phyloP scores from a whole-genome alignment of 2,797 vertebrate species.

The Scyliorhinus canicula region DNA sequence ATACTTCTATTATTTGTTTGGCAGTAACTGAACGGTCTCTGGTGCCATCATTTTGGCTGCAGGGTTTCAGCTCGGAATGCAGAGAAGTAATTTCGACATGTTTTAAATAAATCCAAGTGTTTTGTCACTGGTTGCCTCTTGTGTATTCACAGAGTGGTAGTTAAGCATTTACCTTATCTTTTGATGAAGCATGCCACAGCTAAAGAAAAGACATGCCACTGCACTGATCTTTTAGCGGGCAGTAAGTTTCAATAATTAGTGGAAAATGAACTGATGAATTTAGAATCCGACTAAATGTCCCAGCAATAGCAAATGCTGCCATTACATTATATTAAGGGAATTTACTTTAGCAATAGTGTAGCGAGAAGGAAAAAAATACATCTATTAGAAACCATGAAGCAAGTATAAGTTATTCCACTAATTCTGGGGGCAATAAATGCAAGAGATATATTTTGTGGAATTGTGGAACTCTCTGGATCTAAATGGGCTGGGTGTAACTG shows the following conservation, averaged over 20 bases:
- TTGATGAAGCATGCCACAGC: not conserved
- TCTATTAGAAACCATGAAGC: not conserved
- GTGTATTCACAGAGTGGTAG: not conserved
- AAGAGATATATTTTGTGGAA: not conserved
- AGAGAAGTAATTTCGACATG: not conserved
- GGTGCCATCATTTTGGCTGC: not conserved
- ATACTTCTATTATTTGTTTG: not conserved
- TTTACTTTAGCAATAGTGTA: not conserved
- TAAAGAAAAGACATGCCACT: not conserved
- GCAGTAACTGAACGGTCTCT: not conserved
- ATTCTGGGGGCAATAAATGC: not conserved
- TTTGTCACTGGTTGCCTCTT: not conserved
- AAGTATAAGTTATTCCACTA: not conserved
- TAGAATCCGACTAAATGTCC: not conserved
- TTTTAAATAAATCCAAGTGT: not conserved
- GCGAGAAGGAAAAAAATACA: not conserved
- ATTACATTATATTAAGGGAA: not conserved
- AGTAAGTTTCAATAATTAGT: not conserved
- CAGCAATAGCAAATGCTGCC: not conserved
- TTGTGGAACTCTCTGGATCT: not conserved
- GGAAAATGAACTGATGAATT: not conserved
- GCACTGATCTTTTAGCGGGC: not conserved
- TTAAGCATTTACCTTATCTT: not conserved
- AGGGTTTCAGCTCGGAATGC: not conserved
- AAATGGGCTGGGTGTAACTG: not conserved